These are phyloP conservation scores for Phoxinus dragarum DNA, from an alignment of 2,797 vertebrate genomes.

Conservation along the genomic window DNA sequence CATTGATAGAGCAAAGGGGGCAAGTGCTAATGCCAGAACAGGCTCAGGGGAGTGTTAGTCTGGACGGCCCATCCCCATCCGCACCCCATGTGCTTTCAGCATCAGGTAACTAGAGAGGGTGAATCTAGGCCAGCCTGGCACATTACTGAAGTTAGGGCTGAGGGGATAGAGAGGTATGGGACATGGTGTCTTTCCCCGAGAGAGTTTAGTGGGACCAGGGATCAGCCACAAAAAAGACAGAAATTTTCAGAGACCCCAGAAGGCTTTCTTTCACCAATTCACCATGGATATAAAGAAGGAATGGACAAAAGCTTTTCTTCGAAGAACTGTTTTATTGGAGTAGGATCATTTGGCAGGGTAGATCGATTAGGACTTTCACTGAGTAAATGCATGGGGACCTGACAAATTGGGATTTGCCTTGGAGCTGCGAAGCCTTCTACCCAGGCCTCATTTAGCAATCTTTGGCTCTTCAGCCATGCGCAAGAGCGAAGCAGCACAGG, in stretches of 20 bases:
- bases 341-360: background rate
- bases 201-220: slow-evolving; percentile 71
- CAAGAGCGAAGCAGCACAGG: slow-evolving; percentile 50
- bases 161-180: slow-evolving; percentile 61
- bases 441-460: slow-evolving; percentile 62
- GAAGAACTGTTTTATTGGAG: background rate
- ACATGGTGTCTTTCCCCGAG: slow-evolving; percentile 71
- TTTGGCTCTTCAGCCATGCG: slow-evolving; percentile 61
- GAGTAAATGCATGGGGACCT: background rate
- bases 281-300: background rate
- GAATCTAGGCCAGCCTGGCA: slow-evolving; percentile 72
- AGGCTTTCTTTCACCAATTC: background rate
- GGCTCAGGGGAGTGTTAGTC: slow-evolving; percentile 80
- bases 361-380: background rate
- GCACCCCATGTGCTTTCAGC: slow-evolving; percentile 73
- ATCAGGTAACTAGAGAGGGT: slow-evolving; percentile 79
- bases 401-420: slow-evolving; percentile 35
- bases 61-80: slow-evolving; percentile 79
- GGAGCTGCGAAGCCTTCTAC: slow-evolving; percentile 41
- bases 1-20: slow-evolving; percentile 75
- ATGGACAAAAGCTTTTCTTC: background rate
- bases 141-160: slow-evolving; percentile 63
- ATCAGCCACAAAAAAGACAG: slow-evolving; percentile 71
- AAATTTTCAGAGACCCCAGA: slow-evolving; percentile 66
- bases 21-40: slow-evolving; percentile 76